These are phyloP conservation scores for crab-eating macaque (Macaca fascicularis) DNA, from an alignment of 2,113 vertebrate genomes.

Conservation along the genomic window DNA sequence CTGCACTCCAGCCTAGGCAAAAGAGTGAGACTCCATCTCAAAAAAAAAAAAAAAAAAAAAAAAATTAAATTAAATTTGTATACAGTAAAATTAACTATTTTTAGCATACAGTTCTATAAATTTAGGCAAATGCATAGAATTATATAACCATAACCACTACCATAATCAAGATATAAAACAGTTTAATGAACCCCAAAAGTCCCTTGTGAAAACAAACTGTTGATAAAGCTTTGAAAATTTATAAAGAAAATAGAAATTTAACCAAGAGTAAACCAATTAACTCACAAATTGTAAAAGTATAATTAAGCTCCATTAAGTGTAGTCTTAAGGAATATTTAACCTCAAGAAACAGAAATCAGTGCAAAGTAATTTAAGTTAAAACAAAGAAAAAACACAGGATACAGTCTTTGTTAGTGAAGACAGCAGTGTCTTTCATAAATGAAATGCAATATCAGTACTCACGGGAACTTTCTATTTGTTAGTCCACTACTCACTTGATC, in stretches of 20 bases:
- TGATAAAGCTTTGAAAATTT: not conserved
- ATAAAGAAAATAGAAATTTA: not conserved
- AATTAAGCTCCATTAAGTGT: not conserved
- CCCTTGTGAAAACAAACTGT: not conserved
- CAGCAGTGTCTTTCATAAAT: not conserved
- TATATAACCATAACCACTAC: not conserved
- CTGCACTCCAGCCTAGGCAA: too few relatives aligned
- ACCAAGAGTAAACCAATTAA: not conserved
- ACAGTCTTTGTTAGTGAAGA: not conserved
- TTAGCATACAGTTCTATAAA: not conserved
- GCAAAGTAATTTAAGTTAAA: not conserved
- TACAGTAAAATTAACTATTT: not conserved
- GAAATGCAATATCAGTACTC: not conserved
- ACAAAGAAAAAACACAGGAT: not conserved
- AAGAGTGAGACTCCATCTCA: too few relatives aligned
- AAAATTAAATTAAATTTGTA: not conserved
- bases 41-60: too few relatives aligned
- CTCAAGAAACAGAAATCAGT: not conserved
- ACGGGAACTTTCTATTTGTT: rapidly evolving
- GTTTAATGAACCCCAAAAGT: not conserved
- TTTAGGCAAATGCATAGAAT: not conserved
- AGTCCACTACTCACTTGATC: not conserved
- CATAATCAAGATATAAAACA: not conserved
- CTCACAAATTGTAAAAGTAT: not conserved
- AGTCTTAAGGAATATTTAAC: not conserved